These are phyloP conservation scores for Oncopodura yosiiana DNA, from an alignment of 1,140 invertebrate species.

Conservation along the genomic window DNA sequence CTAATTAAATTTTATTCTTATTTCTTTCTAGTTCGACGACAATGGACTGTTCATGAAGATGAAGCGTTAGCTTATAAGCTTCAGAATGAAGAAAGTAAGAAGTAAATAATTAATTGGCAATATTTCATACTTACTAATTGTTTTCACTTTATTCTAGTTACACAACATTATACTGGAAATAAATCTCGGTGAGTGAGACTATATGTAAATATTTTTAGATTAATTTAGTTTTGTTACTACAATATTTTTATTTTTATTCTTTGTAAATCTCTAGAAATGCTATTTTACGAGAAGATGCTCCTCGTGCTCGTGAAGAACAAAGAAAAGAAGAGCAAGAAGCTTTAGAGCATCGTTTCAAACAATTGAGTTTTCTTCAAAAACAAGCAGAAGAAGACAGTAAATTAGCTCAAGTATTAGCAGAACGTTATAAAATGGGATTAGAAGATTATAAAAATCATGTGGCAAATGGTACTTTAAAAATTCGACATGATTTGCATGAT, in stretches of 20 bases:
- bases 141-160: slow-evolving; percentile 49
- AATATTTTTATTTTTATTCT: too few species aligned
- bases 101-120: background rate
- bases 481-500: too few species aligned
- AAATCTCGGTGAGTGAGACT: too few species aligned
- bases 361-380: slow-evolving; percentile 51
- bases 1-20: background rate
- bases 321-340: slow-evolving; percentile 59
- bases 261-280: too few species aligned
- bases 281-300: slow-evolving; percentile 76
- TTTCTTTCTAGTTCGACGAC: slow-evolving; percentile 62
- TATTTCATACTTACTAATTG: background rate
- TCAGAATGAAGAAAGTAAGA: slow-evolving; percentile 80
- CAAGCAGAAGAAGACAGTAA: slow-evolving; percentile 40
- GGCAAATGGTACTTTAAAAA: too few species aligned
- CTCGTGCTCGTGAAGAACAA: slow-evolving; percentile 71
- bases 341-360: slow-evolving; percentile 48
- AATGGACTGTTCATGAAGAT: slow-evolving; percentile 88
- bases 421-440: slow-evolving; percentile 7
- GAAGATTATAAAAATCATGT: too few species aligned
- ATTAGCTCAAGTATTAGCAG: slow-evolving; percentile 18
- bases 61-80: slow-evolving; percentile 76
- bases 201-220: too few species aligned
- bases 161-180: slow-evolving; percentile 73
- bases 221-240: too few species aligned